Conservation (phyloP, 2,113 vertebrate species). For the Narcine bancroftii region DNA sequence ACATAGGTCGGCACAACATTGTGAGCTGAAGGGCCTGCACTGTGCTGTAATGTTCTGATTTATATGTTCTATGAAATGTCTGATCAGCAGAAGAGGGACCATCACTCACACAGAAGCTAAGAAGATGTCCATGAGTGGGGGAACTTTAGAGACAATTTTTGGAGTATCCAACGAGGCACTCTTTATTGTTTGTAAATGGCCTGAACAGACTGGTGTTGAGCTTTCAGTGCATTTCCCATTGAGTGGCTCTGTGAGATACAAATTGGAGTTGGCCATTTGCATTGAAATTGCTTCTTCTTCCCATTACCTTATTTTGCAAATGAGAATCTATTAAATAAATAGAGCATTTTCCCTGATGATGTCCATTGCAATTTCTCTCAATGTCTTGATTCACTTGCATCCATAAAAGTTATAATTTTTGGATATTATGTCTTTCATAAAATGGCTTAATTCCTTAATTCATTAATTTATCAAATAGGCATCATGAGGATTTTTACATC, state of each 20-base stretch:
- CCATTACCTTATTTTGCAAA: not conserved
- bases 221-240: not conserved
- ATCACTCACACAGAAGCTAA: not conserved
- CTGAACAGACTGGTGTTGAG: not conserved
- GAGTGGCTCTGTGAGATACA: not conserved
- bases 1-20: no score
- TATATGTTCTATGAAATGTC: no score
- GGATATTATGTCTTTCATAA: slow-evolving; percentile 2
- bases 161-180: not conserved
- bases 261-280: not conserved
- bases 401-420: slow-evolving; percentile 25
- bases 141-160: not conserved
- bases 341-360: not conserved
- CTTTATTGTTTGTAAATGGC: not conserved
- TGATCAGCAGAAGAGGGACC: not conserved
- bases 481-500: not conserved
- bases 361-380: not conserved
- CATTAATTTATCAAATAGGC: not conserved
- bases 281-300: slow-evolving; percentile 3
- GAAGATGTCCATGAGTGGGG: not conserved
- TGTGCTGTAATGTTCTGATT: no score
- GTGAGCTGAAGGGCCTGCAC: no score
- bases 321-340: slow-evolving; percentile 28
- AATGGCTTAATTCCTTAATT: not conserved
- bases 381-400: not conserved